A percentile compares a stretch with the other conserved stretches of the same genome.
Evolutionary conservation across 2,888 invertebrate species (phyloP).

Genomic region (Agriotes lineatus): DNA sequence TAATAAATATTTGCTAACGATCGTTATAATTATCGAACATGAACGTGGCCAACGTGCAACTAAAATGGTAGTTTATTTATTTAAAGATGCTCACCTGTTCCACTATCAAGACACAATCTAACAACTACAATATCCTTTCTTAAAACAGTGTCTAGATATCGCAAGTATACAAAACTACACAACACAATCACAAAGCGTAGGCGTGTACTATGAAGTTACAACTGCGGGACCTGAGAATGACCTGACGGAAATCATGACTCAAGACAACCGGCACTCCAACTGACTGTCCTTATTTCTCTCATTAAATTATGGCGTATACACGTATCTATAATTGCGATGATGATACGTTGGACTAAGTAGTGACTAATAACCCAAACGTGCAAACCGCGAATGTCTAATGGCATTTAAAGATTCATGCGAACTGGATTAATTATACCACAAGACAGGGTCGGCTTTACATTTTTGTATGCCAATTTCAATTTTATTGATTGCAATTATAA

Average conservation of each 20-base stretch:
- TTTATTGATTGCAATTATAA: too few relatives aligned
- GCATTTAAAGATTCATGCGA: neutral
- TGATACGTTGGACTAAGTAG: neutral
- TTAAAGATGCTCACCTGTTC: too few relatives aligned
- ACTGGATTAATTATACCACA: neutral
- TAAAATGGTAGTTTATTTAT: too few relatives aligned
- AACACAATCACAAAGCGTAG: neutral
- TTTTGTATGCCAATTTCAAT: too few relatives aligned
- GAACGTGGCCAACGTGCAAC: too few relatives aligned
- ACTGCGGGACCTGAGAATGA: constrained; percentile 5
- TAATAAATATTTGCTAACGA: too few relatives aligned
- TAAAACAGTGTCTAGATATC: too few relatives aligned
- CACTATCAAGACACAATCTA: too few relatives aligned
- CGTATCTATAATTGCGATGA: constrained; percentile 1
- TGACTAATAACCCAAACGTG: neutral
- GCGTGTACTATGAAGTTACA: constrained; percentile 1
- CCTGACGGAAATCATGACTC: constrained; percentile 22
- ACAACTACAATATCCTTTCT: too few relatives aligned
- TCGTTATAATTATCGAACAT: too few relatives aligned
- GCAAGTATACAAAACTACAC: neutral
- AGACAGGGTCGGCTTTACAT: neutral
- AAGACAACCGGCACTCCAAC: neutral
- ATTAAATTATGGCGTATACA: constrained; percentile 16
- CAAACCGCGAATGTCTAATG: neutral
- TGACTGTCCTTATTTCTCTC: constrained; percentile 2